A percentile compares a stretch with the other conserved stretches of the same genome.
phyloP scores from a whole-genome alignment of 2,888 invertebrate genomes.

The Oligia fasciuncula region DNA sequence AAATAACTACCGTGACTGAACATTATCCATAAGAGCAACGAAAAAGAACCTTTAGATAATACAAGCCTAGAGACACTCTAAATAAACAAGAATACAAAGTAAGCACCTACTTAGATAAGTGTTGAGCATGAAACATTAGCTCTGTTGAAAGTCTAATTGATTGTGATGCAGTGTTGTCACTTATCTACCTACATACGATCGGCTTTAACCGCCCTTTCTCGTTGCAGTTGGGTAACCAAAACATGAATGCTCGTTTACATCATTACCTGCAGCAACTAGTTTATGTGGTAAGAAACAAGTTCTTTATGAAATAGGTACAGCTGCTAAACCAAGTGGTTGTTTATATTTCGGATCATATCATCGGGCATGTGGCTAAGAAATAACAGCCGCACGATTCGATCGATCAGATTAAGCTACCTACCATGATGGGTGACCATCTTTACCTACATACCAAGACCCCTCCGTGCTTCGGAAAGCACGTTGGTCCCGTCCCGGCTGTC shows the following conservation, averaged over 20 bases:
- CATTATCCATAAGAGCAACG: no score
- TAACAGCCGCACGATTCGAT: no score
- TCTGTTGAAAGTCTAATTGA: background rate
- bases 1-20: no score
- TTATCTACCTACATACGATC: background rate
- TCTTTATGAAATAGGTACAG: background rate
- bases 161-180: background rate
- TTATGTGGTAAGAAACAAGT: slow-evolving; percentile 1
- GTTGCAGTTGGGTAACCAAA: slow-evolving; percentile 14
- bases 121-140: background rate
- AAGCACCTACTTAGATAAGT: no score
- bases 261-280: background rate
- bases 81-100: no score
- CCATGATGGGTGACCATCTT: no score
- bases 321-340: background rate
- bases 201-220: background rate
- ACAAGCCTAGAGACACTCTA: no score
- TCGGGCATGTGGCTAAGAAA: background rate
- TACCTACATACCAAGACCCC: no score
- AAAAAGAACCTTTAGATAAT: no score
- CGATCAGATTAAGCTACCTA: no score
- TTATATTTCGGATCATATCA: background rate
- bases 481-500: no score
- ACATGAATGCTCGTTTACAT: slow-evolving; percentile 6
- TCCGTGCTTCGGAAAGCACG: no score